phyloP scores from a whole-genome alignment of 1,140 invertebrate species.

The Drosophila bifasciata region DNA sequence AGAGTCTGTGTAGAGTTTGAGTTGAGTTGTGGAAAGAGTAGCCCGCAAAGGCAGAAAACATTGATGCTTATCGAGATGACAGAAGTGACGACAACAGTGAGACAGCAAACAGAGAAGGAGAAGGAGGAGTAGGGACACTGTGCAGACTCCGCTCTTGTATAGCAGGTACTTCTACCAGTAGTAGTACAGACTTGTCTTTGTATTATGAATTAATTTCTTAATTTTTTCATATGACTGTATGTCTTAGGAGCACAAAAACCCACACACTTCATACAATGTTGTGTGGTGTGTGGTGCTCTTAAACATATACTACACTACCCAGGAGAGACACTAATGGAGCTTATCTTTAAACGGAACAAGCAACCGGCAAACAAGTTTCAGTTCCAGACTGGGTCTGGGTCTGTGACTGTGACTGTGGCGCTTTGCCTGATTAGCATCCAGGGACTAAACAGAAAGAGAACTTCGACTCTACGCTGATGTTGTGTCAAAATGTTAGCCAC shows the following conservation, averaged over 20 bases:
- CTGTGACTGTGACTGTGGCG: conserved; percentile 50
- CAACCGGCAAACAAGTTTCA: conserved; percentile 77
- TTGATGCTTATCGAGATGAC: conserved; percentile 83
- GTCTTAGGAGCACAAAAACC: conserved; percentile 13
- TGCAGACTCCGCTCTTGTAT: too few relatives aligned
- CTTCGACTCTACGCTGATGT: conserved; percentile 3
- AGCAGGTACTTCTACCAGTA: conserved; percentile 38
- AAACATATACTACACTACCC: conserved; percentile 2
- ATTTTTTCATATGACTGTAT: conserved; percentile 67
- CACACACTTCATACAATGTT: conserved; percentile 16
- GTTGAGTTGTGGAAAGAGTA: conserved; percentile 42
- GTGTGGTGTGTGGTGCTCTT: neutral
- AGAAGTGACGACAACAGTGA: conserved; percentile 65
- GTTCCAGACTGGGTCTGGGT: conserved; percentile 19
- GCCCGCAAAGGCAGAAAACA: conserved; percentile 68
- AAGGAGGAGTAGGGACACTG: too few relatives aligned
- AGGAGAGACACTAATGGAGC: conserved; percentile 83
- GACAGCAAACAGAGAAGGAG: conserved; percentile 10
- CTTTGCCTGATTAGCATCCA: conserved; percentile 76
- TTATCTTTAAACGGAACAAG: conserved; percentile 84
- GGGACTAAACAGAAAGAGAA: conserved; percentile 43
- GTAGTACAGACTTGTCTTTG: conserved; percentile 44
- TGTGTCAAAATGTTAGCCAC: conserved; percentile 74
- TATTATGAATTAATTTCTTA: conserved; percentile 72
- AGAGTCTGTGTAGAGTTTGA: neutral